Base-by-base conservation (phyloP, 2,113 vertebrate species). In the Eudyptes chrysolophus region DNA sequence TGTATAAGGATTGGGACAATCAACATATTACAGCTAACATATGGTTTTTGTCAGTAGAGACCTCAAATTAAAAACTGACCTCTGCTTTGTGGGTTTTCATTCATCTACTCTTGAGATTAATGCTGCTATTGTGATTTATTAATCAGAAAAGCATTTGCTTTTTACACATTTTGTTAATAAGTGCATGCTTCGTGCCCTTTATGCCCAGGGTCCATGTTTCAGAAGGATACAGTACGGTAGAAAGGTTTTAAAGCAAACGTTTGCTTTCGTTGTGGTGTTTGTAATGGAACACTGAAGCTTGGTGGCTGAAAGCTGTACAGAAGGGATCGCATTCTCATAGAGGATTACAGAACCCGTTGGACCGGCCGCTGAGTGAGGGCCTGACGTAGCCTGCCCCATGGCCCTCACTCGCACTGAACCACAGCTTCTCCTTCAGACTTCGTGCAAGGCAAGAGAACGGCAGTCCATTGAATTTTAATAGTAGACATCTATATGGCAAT, bases 321-420 rank as follows among this genome's bases (percentile, higher is more conserved):
- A 55, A 69, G 25, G 32, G 27, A 57, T 55, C 26, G 72, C 40
- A 78, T 62, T 71, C 51, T 48, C 3, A 0, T 7, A 6, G 44
- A 62, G 42, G 61, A 27, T 57, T 61, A 15, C 9, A 18, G 3
- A 70, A 52, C 6, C 40, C 3, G 1, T 27, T 58, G 60, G 71
- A 49, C 10, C 1, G 0, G 17, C 49, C 92, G 40, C 81, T 68
- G 52, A 83, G 49, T 19, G 48, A 24, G 34, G 54, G 30, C 27
- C 40, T 46, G 54, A 36, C 2, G 1, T 51, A 58, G n/a, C 49
- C 55, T 75, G 54, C 24, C 38, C 30, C 27, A 7, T 1, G 2
- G 10, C 16, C 11, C 21, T 60, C 12, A 3, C 64, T 57, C 0
- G 0, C 18, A 5, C 5, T 18, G 40, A 72, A 14, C 24, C 24